Conservation (phyloP, 2,888 invertebrate species). For the Trissolcus japonicus region DNA sequence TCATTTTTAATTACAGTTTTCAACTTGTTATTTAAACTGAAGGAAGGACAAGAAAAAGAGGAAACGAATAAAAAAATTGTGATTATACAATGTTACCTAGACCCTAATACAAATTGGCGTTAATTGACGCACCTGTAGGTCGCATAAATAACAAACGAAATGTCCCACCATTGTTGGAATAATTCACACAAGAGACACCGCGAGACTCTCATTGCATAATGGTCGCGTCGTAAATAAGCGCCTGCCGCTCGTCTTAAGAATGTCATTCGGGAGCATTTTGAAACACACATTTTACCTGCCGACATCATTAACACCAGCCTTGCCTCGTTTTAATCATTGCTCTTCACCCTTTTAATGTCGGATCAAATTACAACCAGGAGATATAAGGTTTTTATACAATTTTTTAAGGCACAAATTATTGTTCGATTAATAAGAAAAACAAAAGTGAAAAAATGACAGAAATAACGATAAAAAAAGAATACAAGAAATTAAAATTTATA, state of each 20-base stretch:
- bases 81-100: slow-evolving; percentile 35
- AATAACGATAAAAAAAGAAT: no score
- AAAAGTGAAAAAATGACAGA: no score
- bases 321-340: slow-evolving; percentile 12
- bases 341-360: not conserved
- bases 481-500: no score
- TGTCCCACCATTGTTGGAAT: slow-evolving; percentile 35
- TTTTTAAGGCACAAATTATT: no score
- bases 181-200: slow-evolving; percentile 28
- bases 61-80: slow-evolving; percentile 6
- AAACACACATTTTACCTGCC: slow-evolving; percentile 21
- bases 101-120: slow-evolving; percentile 31
- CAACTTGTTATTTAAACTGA: not conserved
- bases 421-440: no score
- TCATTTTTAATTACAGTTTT: no score
- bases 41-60: not conserved
- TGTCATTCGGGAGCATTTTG: slow-evolving; percentile 38
- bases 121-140: slow-evolving; percentile 38
- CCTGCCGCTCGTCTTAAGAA: slow-evolving; percentile 30
- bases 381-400: no score
- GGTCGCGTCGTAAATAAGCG: slow-evolving; percentile 37
- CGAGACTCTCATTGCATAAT: slow-evolving; percentile 36
- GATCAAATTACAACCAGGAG: no score
- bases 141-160: slow-evolving; percentile 25
- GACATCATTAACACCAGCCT: slow-evolving; percentile 30